Evolutionary conservation across 2,113 vertebrate genomes (phyloP), one percentile per base, ranked within the genome.

Genomic region (Scatophagus argus): DNA sequence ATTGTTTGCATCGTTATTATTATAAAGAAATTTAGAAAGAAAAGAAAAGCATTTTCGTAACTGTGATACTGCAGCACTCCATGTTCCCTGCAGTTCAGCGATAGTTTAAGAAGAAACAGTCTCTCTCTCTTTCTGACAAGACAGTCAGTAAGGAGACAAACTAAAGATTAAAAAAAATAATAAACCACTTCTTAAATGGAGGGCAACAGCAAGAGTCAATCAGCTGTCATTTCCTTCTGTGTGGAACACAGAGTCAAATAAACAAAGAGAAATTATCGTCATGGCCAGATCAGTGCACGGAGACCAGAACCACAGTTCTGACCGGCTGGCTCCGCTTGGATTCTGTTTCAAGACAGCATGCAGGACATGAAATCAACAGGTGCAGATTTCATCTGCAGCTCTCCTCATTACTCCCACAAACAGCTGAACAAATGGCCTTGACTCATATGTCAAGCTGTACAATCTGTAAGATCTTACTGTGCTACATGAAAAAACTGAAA

Each of bases 1-100:
- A 84, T 55, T 23, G 19, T 73, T 76, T 27, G 55, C 31, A 70
- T 0, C 64, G 51, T 49, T 25, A 13, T 58, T 7, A 63, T 58
- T 25, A 56, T 14, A 19, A 62, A 39, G 39, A 14, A 54, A 58
- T 46, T n/a, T n/a, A 25, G 4, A 27, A 9, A 23, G 14, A 52
- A 7, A 11, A 38, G 16, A 46, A 34, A 39, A 64, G 2, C 8
- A 0, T 21, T 11, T 29, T 66, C 25, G 34, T 21, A 38, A 25
- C 17, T 32, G 27, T 67, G 52, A 76, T 38, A 60, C 39, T 25
- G 41, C 10, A 52, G 14, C n/a, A 39, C 10, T 8, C 41, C 29
- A 32, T 36, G 23, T 36, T 49, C 17, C 9, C 2, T 23, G 34
- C 23, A 25, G 16, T 5, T 67, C 34, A 58, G 55, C 10, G 21